Base-by-base conservation (phyloP, 2,113 vertebrate genomes). In the Oryzias woworae region DNA sequence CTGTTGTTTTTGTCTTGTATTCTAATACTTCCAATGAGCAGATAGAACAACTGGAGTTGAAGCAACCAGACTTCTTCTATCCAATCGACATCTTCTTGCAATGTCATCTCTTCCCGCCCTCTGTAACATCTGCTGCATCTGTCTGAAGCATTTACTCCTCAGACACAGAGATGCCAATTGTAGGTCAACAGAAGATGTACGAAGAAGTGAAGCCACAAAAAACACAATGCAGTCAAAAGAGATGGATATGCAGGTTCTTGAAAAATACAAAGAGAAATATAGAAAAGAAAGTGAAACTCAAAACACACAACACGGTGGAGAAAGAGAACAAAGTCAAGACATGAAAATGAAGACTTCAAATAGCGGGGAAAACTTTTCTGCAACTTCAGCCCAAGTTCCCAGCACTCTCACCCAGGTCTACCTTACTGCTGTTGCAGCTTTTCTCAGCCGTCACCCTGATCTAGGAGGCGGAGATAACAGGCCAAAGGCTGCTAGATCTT, bases 341-440 rank as follows among this genome's bases (percentile, higher is more conserved):
- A n/a, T n/a, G 4, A 13, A 2, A 44, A 72, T 12, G 1, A 59
- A 62, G 46, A 42, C 17, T 7, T 50, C 45, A 43, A 75, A 66
- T 50, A 15, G 28, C 24, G 50, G 50, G 65, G 26, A 53, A 0
- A 72, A 57, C 23, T 47, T 47, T 16, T 24, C 44, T 31, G 36
- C 24, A 10, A 5, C 58, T 18, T 48, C 14, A 0, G 16, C 57
- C 1, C 73, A 85, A 46, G 88, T 96, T 15, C 94, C 93, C 36
- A 68, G 88, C 51, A 95, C 94, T 0, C 82, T 92, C 62, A 96
- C 94, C 0, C 94, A 96, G 71, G 88, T 93, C 73, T 98, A 95
- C 52, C 71, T 95, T 57, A 90, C 92, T 58, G 92, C 93, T 87
- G 75, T 97, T 1, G 69, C 74, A 4, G 78, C 92, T 1, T 94